Base-by-base conservation (phyloP, 2,113 vertebrate species). In the Marmota flaviventris region DNA sequence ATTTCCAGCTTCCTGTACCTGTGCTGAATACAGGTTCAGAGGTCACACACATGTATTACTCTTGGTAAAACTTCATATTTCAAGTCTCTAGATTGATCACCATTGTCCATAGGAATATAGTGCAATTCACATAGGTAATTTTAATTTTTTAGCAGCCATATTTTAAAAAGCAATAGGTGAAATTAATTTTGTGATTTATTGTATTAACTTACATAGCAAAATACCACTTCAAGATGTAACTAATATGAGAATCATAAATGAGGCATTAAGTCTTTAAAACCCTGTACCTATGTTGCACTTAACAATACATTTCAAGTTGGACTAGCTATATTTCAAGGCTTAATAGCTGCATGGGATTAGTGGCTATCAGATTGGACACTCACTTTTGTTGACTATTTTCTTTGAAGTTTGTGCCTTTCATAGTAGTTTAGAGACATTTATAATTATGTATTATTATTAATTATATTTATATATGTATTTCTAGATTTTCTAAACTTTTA, bases 121-220 rank as follows among this genome's bases (percentile, higher is more conserved):
- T 58, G 3, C 32, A 39, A 89, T 4, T 4, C 6, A 85, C 34
- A 69, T 20, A 51, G 8, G n/a, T 75, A 37, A 79, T 85, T 92
- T 89, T 17, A 91, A 39, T 39, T 67, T 81, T 95, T 51, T 27
- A 84, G 39, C 48, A 90, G 48, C 48, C 56, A 81, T 18, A 85
- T 90, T 76, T 63, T 69, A 89, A 85, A 69, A 79, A 84, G 67
- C 45, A 94, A 76, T 12, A 75, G 42, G 45, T 27, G 20, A 84
- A 90, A 84, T 96, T 51, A 79, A 86, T 83, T 89, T 91, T 89
- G 45, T 72, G 58, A n/a, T 75, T 8, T 37, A 53, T 67, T 95
- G 82, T 79, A 79, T 86, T 85, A 93, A 86, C 0, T 18, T 0
- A 53, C 17, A 78, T 86, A 51, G 78, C 16, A 86, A 93, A 89